Evolutionary conservation across 92 coral and sea anemone genomes (phyloP).

Genomic region (Phenganax marumi): DNA sequence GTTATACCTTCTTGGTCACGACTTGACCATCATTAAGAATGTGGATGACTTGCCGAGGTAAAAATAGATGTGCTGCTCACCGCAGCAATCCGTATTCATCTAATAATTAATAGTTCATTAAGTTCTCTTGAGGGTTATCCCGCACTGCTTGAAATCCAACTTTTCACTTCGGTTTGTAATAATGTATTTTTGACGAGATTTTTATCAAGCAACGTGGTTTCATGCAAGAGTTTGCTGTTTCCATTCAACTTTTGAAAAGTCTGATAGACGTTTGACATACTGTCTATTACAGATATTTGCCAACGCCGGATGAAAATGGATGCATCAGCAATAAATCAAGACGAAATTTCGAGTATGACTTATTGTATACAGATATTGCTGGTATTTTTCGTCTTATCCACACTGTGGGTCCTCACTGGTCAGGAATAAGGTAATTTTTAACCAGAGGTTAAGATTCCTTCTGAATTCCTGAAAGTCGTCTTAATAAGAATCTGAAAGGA

Average conservation of each 20-base stretch:
- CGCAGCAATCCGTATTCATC: neutral
- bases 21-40: constrained; percentile 61
- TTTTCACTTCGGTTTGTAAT: too few relatives aligned
- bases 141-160: too few relatives aligned
- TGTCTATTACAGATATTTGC: constrained; percentile 53
- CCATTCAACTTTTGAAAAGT: too few relatives aligned
- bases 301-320: constrained; percentile 48
- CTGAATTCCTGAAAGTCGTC: neutral
- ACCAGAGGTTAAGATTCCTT: neutral
- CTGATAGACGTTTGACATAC: neutral
- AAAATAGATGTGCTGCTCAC: neutral
- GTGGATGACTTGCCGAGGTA: constrained; percentile 66
- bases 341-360: constrained; percentile 55
- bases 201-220: too few relatives aligned
- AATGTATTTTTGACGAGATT: too few relatives aligned
- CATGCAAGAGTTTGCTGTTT: too few relatives aligned
- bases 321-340: constrained; percentile 58
- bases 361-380: constrained; percentile 71
- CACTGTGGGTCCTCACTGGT: constrained; percentile 63
- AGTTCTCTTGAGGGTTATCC: too few relatives aligned
- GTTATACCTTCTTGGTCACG: constrained; percentile 80
- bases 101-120: neutral
- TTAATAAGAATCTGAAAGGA: too few relatives aligned
- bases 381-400: constrained; percentile 49
- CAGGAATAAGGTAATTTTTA: constrained; percentile 64